Base-by-base conservation (phyloP, 2,888 invertebrate species). In the Psylliodes chrysocephalus region DNA sequence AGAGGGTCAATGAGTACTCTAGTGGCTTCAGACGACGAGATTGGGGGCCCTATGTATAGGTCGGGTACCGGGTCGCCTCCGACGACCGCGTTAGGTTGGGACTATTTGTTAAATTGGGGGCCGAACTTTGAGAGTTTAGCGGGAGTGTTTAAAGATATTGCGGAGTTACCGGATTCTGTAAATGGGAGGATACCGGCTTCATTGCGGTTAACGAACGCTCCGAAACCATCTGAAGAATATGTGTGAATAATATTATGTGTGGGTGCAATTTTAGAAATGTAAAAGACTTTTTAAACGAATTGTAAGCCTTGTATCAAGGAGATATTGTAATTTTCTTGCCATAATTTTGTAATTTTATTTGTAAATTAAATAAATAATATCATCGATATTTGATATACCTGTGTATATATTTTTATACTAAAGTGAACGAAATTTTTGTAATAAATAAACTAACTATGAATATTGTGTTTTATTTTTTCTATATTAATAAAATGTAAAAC, bases 141-240 rank as follows among this genome's bases (percentile, higher is more conserved):
- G 68, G 96, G 96, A 19, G 97, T 97, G 51, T 97, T 96, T 79
- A 95, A 94, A 84, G 97, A 97, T 83, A 96, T 97, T 76, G 96
- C 96, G 46, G 95, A 96, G 83, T 84, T 97, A 73, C 96, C 96
- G 2, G 96, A 96, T 79, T 86, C 90, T 49, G 90, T 90, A 17
- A 89, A 89, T 72, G 89, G 90, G 66, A 85, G 92, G 73, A 89
- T 91, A 77, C 88, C 91, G 69, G 87, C 89, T 68, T 90, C 91
- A 15, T 83, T 93, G 67, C 87, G 93, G 79, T 86, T 93, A 79
- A 91, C 92, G 68, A 91, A 89, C 80, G 91, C 91, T 71, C 90
- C 92, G 71, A 93, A 94, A 83, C 93, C 94, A 60, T 93, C 93
- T 60, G 94, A 95, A 84, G 94, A 95, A 82, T 95, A 95, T 84